Evolutionary conservation across 2,113 vertebrate species (phyloP), one percentile per base, ranked within the genome.

Genomic region (Taxidea taxus): DNA sequence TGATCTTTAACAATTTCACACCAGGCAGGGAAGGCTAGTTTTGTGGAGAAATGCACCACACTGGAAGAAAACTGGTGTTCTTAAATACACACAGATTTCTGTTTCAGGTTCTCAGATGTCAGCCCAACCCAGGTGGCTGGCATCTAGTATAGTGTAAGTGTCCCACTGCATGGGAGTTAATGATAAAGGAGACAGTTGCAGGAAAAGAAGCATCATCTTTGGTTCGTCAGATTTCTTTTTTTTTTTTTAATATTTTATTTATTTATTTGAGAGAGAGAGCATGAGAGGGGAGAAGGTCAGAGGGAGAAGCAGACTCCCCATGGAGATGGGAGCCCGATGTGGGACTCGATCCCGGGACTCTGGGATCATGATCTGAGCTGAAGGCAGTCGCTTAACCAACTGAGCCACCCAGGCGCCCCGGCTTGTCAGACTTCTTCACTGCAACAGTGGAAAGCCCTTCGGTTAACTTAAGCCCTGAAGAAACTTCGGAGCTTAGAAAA

Each of bases 381-480:
- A n/a, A n/a, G n/a, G n/a, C n/a, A n/a, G n/a, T n/a, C n/a, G n/a
- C n/a, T n/a, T n/a, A n/a, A n/a, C n/a, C n/a, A n/a, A n/a, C n/a
- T 42, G 42, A 42, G 42, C 42, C 42, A 42, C 42, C 42, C 42
- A 42, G 42, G 42, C 42, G 42, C 6, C 42, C 42, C 42, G 37
- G 16, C 49, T 86, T 29, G 16, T 58, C 83, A 85, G 34, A 6
- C 44, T 91, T 95, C 78, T 93, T 82, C 66, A 86, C 25, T 66
- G 42, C 80, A 83, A 78, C 27, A 18, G 8, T 49, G 47, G 60
- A 92, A 89, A 83, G 54, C n/a, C 47, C 14, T n/a, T 75, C 15
- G 42, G 60, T 62, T 90, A 9, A 83, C 75, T 90, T 87, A 62
- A 96, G n/a, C 18, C 16, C 18, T 37, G 93, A 95, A 94, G 83